Evolutionary conservation across 2,113 vertebrate genomes (phyloP), one percentile per base, ranked within the genome.

Genomic region (Acrocephalus arundinaceus): DNA sequence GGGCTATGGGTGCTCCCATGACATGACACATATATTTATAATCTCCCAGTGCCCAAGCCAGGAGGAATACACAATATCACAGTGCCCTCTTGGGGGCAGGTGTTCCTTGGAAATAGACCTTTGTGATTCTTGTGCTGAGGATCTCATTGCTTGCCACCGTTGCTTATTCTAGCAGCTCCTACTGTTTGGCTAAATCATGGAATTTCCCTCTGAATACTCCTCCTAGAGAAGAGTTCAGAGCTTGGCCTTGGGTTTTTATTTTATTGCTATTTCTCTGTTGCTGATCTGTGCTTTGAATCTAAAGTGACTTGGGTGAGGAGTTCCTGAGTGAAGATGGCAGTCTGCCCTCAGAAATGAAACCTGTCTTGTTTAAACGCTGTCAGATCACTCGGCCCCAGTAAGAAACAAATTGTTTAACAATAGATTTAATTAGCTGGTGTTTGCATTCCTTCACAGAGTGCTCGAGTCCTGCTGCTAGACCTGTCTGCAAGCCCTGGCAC

Each of bases 391-490:
- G 10, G 24, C 48, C 83, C 83, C 92, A 65, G 96, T n/a, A 66
- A 95, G 93, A 93, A 96, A 95, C 90, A 97, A 94, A 95, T 94
- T 73, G 89, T 95, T 97, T 94, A 98, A 97, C 92, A 94, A 93
- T 75, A 85, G 93, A 82, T 93, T 96, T 97, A 98, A 98, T 98
- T 97, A 97, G 77, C 70, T 86, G 37, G 65, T 82, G 83, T 93
- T 89, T 95, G 93, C 94, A 92, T 98, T 97, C 94, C 67, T 73
- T 86, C 92, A 46, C 74, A 58, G 95, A 35, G 25, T 15, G 76
- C 87, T 33, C 5, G 13, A 67, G 83, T 95, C 95, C 92, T 74
- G 87, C 94, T 83, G 91, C 68, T 52, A 78, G 78, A 95, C 94
- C 96, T 96, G 96, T 90, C 90, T 84, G 45, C 45, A 87, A 91